Base-by-base conservation (phyloP, 2,888 invertebrate genomes). In the Argyresthia albistria region DNA sequence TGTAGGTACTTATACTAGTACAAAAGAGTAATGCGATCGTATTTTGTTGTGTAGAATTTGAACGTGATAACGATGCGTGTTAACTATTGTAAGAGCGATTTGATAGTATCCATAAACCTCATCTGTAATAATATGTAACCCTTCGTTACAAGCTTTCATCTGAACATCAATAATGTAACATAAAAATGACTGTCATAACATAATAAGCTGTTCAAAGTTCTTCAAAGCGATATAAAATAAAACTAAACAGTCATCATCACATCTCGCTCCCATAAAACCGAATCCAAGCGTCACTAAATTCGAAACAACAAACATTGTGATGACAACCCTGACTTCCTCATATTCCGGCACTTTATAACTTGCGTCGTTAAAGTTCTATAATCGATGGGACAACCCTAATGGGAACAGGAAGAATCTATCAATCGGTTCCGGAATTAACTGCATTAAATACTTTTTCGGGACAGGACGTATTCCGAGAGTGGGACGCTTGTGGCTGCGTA, bases 371-470 rank as follows among this genome's bases (percentile, higher is more conserved):
- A 46, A 9, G 9, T 14, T 7, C 43, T 46, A 53, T 53, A 53
- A 53, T 53, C 50, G 43, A 43, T 42, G 36, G 39, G 50, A 46
- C 25, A 25, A 8, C 8, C 12, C 72, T 82, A 82, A 82, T 73
- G 79, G 78, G 78, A 73, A 72, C 69, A 73, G 84, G 82, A 86
- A 80, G 81, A 72, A 76, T 77, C 78, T 37, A 48, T 56, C 54
- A 54, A 50, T 37, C 16, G 10, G 58, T 55, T 59, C 66, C 71
- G 72, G 77, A 80, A 76, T 77, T 70, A 61, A 58, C 63, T 58
- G 63, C 68, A 75, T 75, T 69, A 71, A 73, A 66, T 55, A 55
- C 55, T 46, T 51, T 51, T 45, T 35, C 8, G 59, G 63, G 70
- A 71, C 72, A 78, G 83, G 82, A 81, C 75, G 72, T 25, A 25